Percentiles rank a stretch among this genome's conserved stretches.
Conservation (phyloP, 2,888 invertebrate genomes). For the Sepioteuthis lessoniana region DNA sequence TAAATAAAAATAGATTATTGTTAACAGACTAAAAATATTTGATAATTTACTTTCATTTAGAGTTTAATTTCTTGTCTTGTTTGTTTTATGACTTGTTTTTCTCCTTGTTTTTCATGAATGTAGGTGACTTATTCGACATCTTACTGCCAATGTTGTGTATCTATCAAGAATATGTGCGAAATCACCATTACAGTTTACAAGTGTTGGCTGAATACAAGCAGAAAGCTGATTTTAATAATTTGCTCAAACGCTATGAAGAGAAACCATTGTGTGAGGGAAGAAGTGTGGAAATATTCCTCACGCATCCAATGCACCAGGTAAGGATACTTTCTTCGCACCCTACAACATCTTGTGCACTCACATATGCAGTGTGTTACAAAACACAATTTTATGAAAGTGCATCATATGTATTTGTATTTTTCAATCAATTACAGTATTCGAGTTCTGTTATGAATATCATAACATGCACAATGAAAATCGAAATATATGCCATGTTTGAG, state of each 20-base stretch:
- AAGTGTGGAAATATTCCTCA: slow-evolving; percentile 89
- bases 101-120: slow-evolving; percentile 56
- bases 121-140: slow-evolving; percentile 95
- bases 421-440: too few species aligned
- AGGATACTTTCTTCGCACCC: slow-evolving; percentile 46
- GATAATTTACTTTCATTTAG: too few species aligned
- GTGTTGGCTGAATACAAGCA: slow-evolving; percentile 92
- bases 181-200: slow-evolving; percentile 94
- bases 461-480: too few species aligned
- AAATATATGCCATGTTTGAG: too few species aligned
- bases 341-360: too few species aligned
- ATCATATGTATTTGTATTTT: too few species aligned
- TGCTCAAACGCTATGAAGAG: slow-evolving; percentile 87
- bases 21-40: too few species aligned
- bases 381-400: too few species aligned
- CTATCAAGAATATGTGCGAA: slow-evolving; percentile 94
- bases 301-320: slow-evolving; percentile 96
- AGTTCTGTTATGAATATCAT: too few species aligned
- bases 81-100: not conserved
- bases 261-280: slow-evolving; percentile 89
- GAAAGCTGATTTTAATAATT: slow-evolving; percentile 84
- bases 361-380: not conserved
- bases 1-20: too few species aligned
- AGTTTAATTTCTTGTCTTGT: not conserved
- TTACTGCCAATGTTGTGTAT: slow-evolving; percentile 93